A percentile compares a stretch with the other conserved stretches of the same genome.
phyloP scores from a whole-genome alignment of 2,113 vertebrate species.

The Semnornis frantzii region DNA sequence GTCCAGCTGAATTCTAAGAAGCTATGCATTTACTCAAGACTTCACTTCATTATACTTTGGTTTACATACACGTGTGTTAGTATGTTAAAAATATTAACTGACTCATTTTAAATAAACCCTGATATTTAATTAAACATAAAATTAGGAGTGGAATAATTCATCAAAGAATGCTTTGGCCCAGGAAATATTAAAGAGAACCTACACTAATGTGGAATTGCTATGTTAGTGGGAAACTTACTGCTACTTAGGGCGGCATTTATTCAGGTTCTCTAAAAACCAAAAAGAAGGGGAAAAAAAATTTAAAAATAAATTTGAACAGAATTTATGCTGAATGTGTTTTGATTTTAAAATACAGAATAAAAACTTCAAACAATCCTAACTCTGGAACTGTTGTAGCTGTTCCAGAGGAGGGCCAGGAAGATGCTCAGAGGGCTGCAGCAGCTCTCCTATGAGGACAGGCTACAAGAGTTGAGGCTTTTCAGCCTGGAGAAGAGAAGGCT shows the following conservation, averaged over 20 bases:
- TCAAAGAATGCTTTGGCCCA: background rate
- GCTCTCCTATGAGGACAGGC: too few species aligned
- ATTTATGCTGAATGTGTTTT: background rate
- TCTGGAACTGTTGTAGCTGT: too few species aligned
- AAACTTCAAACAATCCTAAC: background rate
- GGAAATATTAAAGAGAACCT: background rate
- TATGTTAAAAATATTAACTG: background rate
- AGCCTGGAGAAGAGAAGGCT: too few species aligned
- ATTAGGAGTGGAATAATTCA: background rate
- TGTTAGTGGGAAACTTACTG: rapidly evolving
- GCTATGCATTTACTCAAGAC: background rate
- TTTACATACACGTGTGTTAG: background rate
- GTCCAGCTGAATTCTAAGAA: background rate
- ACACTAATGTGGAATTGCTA: background rate
- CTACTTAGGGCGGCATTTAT: background rate
- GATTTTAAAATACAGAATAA: background rate
- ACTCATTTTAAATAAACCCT: background rate
- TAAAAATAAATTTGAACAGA: background rate
- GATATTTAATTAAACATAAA: background rate
- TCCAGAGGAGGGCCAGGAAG: too few species aligned
- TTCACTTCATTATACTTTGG: rapidly evolving
- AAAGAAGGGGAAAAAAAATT: background rate
- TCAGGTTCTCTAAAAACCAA: background rate
- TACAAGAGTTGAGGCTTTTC: too few species aligned
- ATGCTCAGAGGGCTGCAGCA: too few species aligned